Conservation (phyloP, 2,888 invertebrate species). For the Acronicta aceris region DNA sequence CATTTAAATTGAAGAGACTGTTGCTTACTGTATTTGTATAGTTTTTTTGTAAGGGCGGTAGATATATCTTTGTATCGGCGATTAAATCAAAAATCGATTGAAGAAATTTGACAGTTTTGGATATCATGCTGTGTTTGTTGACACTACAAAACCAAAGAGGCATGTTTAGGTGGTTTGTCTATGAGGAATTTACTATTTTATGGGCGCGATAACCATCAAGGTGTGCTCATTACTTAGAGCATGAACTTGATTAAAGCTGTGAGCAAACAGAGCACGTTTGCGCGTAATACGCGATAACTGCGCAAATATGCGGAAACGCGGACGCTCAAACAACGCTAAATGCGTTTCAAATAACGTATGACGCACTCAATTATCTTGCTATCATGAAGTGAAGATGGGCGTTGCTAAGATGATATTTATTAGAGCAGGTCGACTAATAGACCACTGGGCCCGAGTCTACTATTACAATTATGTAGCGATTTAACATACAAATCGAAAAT, state of each 20-base stretch:
- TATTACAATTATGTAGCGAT: too few relatives aligned
- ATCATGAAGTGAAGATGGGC: slow-evolving; percentile 4
- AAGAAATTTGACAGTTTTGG: too few relatives aligned
- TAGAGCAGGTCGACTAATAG: too few relatives aligned
- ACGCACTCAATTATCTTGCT: slow-evolving; percentile 35
- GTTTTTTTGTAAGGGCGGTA: too few relatives aligned
- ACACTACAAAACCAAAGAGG: not conserved
- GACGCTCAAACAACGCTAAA: slow-evolving; percentile 56
- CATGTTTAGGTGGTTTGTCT: not conserved
- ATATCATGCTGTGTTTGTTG: too few relatives aligned
- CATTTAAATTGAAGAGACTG: too few relatives aligned
- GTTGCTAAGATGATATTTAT: not conserved
- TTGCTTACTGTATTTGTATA: too few relatives aligned
- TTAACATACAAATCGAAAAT: too few relatives aligned
- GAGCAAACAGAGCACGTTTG: slow-evolving; percentile 41
- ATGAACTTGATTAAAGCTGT: slow-evolving; percentile 33
- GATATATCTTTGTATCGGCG: too few relatives aligned
- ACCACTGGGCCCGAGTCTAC: too few relatives aligned
- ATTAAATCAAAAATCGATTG: too few relatives aligned
- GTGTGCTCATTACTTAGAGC: slow-evolving; percentile 43
- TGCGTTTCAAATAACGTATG: slow-evolving; percentile 47
- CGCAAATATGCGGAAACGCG: slow-evolving; percentile 64
- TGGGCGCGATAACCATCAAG: slow-evolving; percentile 24
- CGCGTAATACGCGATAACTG: slow-evolving; percentile 60
- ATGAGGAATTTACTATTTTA: not conserved